Evolutionary conservation across 2,888 invertebrate genomes (phyloP), one percentile per base, ranked within the genome.

Genomic region (Megaustenia siamemsis): DNA sequence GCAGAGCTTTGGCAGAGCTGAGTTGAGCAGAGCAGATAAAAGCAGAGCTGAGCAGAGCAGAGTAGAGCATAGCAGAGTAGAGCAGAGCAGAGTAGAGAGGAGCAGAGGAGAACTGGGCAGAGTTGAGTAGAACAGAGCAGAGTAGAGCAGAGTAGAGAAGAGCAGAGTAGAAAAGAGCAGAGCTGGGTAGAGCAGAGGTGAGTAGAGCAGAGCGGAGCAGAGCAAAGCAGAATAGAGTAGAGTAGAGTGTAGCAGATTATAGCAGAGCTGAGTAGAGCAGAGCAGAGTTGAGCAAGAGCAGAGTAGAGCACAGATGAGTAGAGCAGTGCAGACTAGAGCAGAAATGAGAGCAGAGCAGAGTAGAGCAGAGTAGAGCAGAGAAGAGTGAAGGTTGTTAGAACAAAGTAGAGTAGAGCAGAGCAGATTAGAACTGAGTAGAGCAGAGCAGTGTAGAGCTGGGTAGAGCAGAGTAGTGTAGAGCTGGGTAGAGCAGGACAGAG

Each of bases 111-210:
- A 45, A 45, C 43, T 43, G 21, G 28, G 43, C 43, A 73, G 21
- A 45, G 73, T 73, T 43, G 21, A 45, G 73, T 73, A 73, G 73
- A 45, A 45, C 40, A 73, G 73, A 45, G 73, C 43, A 73, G 73
- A 45, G 38, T 73, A 73, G 5, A 45, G 2, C 12, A 73, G 15
- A 45, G 45, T 8, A 10, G 45, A 45, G 45, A 10, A 45, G 45
- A 45, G 6, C 12, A 45, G 45, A 45, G 45, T 6, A 45, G 45
- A 45, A 4, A 10, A 73, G 40, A 18, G 18, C 12, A 73, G 73
- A 21, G 32, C 43, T 43, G 73, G 3, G 45, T 73, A 73, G 43
- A 5, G 45, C 43, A 73, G 73, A n/a, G 45, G 12, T n/a, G 45
- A 21, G 43, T 73, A 73, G 73, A 12, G 73, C 43, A 35, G 28